Evolutionary conservation across 2,113 vertebrate species (phyloP).

Genomic region (Labeo rohita): DNA sequence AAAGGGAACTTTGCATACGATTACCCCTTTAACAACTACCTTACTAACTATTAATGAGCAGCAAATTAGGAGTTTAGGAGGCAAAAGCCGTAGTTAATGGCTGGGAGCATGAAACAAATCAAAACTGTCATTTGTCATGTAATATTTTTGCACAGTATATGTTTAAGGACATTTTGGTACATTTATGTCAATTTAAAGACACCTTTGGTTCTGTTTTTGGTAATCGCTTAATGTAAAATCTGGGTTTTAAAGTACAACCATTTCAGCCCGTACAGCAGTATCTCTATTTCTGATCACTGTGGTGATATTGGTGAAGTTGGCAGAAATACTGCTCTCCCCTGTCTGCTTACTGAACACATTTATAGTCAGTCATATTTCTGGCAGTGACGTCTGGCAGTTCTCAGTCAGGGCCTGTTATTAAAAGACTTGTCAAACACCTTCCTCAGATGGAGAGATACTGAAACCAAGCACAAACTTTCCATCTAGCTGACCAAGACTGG

Average conservation of each 20-base stretch:
- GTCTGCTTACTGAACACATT: conserved; percentile 22
- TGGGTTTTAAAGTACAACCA: neutral
- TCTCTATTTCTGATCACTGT: neutral
- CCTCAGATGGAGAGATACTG: conserved; percentile 9
- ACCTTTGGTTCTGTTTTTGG: neutral
- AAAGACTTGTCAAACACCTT: conserved; percentile 31
- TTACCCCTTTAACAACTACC: too few species aligned
- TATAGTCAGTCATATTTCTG: conserved; percentile 13
- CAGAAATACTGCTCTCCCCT: neutral
- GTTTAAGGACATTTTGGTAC: neutral
- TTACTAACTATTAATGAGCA: too few species aligned
- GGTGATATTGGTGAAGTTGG: neutral
- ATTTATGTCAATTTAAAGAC: neutral
- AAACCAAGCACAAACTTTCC: neutral
- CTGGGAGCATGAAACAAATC: too few species aligned
- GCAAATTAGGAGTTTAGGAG: too few species aligned
- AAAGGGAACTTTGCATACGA: too few species aligned
- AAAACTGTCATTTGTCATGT: too few species aligned
- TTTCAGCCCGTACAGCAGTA: neutral
- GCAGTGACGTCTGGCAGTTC: neutral
- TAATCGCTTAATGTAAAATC: neutral
- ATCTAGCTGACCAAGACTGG: conserved; percentile 16
- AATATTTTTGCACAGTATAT: too few species aligned
- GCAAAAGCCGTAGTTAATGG: too few species aligned
- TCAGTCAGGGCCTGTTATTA: conserved; percentile 1